Evolutionary conservation across 2,113 vertebrate genomes (phyloP), one percentile per base, ranked within the genome.

Genomic region (Tautogolabrus adspersus): DNA sequence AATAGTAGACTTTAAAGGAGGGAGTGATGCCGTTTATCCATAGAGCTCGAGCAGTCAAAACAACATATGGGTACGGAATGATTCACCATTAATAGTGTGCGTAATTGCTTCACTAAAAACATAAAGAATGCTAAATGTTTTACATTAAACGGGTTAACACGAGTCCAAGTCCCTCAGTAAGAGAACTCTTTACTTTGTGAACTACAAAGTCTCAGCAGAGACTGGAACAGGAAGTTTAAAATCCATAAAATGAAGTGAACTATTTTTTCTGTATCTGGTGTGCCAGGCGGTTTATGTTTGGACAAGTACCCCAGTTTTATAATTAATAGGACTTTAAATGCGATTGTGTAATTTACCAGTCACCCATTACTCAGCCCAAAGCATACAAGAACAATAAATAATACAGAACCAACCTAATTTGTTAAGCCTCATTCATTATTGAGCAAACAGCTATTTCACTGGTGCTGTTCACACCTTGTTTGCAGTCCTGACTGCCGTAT

Each of bases 351-450:
- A 80, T 72, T 77, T 1, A 62, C 21, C 38, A 15, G 1, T 70
- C 5, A 56, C 40, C 74, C 38, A 66, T 66, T 46, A 38, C 15
- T 3, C 22, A 46, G 4, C 38, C 49, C 34, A 34, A 77, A 47
- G 19, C 11, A 23, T 12, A 6, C 12, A 44, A 37, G 18, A 56
- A 26, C 66, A 76, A 23, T 10, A 75, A 73, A 57, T 26, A 75
- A 57, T 38, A 26, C 23, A 7, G 19, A 76, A 55, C 15, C 61
- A 71, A 44, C 51, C 55, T 63, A 47, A 80, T 89, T 75, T 42
- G 67, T 70, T 67, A 79, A 87, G 47, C 75, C 66, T 75, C 63
- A 56, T 81, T 88, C 57, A 78, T 85, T 84, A 88, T 72, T 52
- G 54, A 57, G 47, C 47, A 56, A 75, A 78, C 62, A 37, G 15